Conservation (phyloP, 1,140 invertebrate species). For the Apolygus lucorum region DNA sequence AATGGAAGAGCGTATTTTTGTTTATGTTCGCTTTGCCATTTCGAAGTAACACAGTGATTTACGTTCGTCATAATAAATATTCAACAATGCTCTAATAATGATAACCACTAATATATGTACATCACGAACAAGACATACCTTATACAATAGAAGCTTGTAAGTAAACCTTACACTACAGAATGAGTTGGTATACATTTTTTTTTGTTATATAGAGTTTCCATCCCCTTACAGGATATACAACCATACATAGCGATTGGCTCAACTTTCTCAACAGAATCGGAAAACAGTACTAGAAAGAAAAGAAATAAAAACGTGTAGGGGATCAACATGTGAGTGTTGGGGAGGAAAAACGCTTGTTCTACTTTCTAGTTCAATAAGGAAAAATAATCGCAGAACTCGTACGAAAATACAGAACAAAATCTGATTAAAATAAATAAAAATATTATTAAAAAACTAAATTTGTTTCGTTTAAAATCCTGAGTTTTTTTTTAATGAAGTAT, state of each 20-base stretch:
- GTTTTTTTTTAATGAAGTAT: too few species aligned
- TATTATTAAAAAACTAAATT: too few species aligned
- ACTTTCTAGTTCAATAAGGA: too few species aligned
- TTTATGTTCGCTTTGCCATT: slow-evolving; percentile 24
- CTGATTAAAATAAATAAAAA: too few species aligned
- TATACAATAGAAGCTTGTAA: slow-evolving; percentile 28
- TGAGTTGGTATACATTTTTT: slow-evolving; percentile 25
- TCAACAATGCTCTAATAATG: slow-evolving; percentile 21
- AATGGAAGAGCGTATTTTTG: slow-evolving; percentile 15
- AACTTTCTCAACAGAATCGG: neutral
- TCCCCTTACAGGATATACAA: neutral
- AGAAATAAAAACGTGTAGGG: too few species aligned
- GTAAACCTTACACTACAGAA: slow-evolving; percentile 25
- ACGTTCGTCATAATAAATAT: slow-evolving; percentile 21
- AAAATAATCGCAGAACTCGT: too few species aligned
- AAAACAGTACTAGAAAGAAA: too few species aligned
- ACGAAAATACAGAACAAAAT: too few species aligned
- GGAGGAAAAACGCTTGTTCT: too few species aligned
- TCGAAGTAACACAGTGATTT: slow-evolving; percentile 19
- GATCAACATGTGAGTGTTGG: too few species aligned
- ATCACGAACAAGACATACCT: slow-evolving; percentile 30
- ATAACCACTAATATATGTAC: slow-evolving; percentile 30
- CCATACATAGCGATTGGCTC: neutral
- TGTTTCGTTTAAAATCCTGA: too few species aligned
- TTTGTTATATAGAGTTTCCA: neutral